Percentiles rank a stretch among this genome's conserved stretches.
Conservation (phyloP, 2,888 invertebrate species). For the Hedychridium roseum region DNA sequence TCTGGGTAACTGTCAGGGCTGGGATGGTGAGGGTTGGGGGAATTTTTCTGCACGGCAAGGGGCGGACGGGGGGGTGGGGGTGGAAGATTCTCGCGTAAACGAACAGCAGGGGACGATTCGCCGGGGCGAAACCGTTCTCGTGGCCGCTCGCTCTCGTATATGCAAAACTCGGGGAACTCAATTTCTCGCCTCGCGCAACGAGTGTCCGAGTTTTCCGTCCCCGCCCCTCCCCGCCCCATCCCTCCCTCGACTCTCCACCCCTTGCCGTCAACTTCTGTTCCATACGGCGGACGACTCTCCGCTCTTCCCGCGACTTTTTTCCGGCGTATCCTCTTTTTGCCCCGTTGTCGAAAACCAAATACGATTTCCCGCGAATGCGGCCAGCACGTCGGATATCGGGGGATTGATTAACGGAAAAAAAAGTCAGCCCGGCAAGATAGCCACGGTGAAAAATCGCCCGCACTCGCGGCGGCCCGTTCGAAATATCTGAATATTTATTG, state of each 20-base stretch:
- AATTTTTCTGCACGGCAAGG: background rate
- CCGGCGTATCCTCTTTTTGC: background rate
- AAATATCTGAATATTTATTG: no score
- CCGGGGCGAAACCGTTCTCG: constrained; percentile 9
- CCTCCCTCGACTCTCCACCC: background rate
- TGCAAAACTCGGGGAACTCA: constrained; percentile 26
- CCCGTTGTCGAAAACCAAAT: background rate
- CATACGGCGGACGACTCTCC: background rate
- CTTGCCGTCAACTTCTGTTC: background rate
- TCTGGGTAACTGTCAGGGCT: no score
- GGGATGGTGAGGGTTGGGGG: no score
- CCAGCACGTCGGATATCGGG: no score
- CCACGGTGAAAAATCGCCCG: no score
- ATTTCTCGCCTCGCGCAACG: constrained; percentile 20
- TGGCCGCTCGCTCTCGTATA: constrained; percentile 2
- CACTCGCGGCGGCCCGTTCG: no score
- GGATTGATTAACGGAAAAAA: no score
- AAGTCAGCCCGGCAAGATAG: no score
- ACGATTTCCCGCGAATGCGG: background rate
- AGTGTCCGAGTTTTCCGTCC: constrained; percentile 1
- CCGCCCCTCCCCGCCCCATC: background rate
- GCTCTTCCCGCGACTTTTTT: background rate
- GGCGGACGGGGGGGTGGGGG: no score
- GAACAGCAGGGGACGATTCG: constrained; percentile 11
- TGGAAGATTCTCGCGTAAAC: constrained; percentile 27